Evolutionary conservation across 2,888 invertebrate genomes (phyloP).

Genomic region (Andrena dorsata): DNA sequence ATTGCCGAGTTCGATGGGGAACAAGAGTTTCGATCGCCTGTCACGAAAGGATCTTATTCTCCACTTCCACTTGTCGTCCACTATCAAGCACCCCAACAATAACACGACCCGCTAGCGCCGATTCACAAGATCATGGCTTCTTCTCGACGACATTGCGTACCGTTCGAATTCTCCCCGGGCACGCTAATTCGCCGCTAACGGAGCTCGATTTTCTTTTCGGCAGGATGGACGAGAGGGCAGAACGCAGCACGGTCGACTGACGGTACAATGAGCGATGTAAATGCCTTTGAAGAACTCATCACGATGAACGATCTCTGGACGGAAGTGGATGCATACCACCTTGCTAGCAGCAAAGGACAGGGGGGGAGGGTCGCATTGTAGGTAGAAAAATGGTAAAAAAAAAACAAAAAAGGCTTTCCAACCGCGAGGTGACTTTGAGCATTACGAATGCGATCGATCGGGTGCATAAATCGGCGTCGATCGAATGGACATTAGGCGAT

Average conservation of each 20-base stretch:
- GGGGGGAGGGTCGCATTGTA: slow-evolving; percentile 59
- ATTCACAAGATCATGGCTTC: slow-evolving; percentile 26
- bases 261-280: slow-evolving; percentile 79
- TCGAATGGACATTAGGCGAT: slow-evolving; percentile 22
- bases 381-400: slow-evolving; percentile 11
- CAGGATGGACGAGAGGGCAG: slow-evolving; percentile 85
- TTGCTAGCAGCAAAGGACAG: slow-evolving; percentile 36
- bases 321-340: slow-evolving; percentile 56
- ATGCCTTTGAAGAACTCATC: slow-evolving; percentile 74
- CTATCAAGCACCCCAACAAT: slow-evolving; percentile 26
- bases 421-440: slow-evolving; percentile 52
- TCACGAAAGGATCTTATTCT: slow-evolving; percentile 24
- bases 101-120: slow-evolving; percentile 37
- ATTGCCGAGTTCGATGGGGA: not conserved
- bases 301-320: slow-evolving; percentile 66
- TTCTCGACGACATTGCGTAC: not conserved
- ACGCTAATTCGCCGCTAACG: slow-evolving; percentile 21
- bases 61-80: not conserved
- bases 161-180: not conserved
- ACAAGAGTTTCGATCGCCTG: not conserved
- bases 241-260: slow-evolving; percentile 83
- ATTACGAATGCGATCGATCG: slow-evolving; percentile 66
- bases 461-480: slow-evolving; percentile 54
- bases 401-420: slow-evolving; percentile 63
- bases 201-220: slow-evolving; percentile 44